Conservation (phyloP, 2,888 invertebrate genomes). For the Epinotia brunnichana region DNA sequence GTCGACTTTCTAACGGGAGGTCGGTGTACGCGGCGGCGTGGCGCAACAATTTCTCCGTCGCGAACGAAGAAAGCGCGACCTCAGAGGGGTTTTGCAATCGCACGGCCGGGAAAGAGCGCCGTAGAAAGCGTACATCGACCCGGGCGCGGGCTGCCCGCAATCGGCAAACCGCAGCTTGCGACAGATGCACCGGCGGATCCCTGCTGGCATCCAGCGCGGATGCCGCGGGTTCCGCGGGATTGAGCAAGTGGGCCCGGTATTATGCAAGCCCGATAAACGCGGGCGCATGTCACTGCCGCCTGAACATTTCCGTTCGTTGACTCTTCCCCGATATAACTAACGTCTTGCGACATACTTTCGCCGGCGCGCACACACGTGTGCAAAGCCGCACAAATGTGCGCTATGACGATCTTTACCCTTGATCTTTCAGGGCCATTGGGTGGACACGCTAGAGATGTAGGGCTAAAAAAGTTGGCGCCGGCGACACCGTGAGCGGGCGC, state of each 20-base stretch:
- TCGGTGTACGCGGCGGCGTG: slow-evolving; percentile 80
- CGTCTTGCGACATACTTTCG: slow-evolving; percentile 75
- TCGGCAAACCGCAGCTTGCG: slow-evolving; percentile 64
- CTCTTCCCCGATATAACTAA: slow-evolving; percentile 78
- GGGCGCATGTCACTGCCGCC: slow-evolving; percentile 76
- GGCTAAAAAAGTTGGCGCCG: slow-evolving; percentile 53
- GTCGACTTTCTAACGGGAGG: slow-evolving; percentile 83
- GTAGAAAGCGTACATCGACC: slow-evolving; percentile 77
- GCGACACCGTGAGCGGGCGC: slow-evolving; percentile 45
- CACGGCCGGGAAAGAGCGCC: slow-evolving; percentile 64
- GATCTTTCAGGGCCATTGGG: slow-evolving; percentile 66
- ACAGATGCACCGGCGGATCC: slow-evolving; percentile 68
- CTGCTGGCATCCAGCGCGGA: slow-evolving; percentile 57
- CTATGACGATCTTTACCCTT: slow-evolving; percentile 55
- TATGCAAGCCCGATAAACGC: slow-evolving; percentile 79
- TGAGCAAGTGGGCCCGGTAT: slow-evolving; percentile 73
- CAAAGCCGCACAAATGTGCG: slow-evolving; percentile 51
- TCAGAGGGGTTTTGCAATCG: slow-evolving; percentile 81
- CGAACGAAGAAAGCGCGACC: slow-evolving; percentile 84
- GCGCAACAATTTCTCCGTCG: slow-evolving; percentile 84
- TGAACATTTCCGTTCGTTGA: slow-evolving; percentile 83
- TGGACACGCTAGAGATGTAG: slow-evolving; percentile 56
- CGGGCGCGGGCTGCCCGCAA: slow-evolving; percentile 49
- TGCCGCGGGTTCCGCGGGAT: slow-evolving; percentile 52
- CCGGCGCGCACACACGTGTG: slow-evolving; percentile 63